Conservation (phyloP, 2,113 vertebrate genomes). For the Pluvianellus socialis region DNA sequence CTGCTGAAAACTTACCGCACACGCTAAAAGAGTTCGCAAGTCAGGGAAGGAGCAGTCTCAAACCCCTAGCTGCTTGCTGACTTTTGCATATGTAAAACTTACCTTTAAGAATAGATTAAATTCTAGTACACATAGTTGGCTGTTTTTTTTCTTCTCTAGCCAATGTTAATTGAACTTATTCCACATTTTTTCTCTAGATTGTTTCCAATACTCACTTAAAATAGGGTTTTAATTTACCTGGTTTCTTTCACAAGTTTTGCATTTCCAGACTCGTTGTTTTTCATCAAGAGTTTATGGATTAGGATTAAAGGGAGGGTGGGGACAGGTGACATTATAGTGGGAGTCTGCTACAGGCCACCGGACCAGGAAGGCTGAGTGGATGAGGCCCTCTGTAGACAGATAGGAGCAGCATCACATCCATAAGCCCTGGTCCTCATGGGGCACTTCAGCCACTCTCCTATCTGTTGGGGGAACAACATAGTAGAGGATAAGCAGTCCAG, state of each 20-base stretch:
- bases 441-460: not conserved
- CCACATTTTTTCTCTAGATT: not conserved
- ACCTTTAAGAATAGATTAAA: not conserved
- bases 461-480: not conserved
- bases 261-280: not conserved
- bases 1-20: not conserved
- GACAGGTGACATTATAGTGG: not conserved
- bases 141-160: not conserved
- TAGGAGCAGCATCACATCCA: not conserved
- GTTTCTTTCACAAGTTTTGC: not conserved
- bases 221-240: not conserved
- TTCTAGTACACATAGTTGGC: not conserved
- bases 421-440: not conserved
- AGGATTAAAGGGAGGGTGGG: not conserved
- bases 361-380: not conserved
- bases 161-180: not conserved
- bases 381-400: not conserved
- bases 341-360: not conserved
- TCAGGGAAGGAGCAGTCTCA: not conserved
- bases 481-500: not conserved
- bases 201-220: not conserved
- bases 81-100: not conserved
- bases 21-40: not conserved
- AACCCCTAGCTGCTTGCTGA: not conserved
- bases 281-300: not conserved